Base-by-base conservation (phyloP, 2,888 invertebrate species). In the Serrognathus titanus region DNA sequence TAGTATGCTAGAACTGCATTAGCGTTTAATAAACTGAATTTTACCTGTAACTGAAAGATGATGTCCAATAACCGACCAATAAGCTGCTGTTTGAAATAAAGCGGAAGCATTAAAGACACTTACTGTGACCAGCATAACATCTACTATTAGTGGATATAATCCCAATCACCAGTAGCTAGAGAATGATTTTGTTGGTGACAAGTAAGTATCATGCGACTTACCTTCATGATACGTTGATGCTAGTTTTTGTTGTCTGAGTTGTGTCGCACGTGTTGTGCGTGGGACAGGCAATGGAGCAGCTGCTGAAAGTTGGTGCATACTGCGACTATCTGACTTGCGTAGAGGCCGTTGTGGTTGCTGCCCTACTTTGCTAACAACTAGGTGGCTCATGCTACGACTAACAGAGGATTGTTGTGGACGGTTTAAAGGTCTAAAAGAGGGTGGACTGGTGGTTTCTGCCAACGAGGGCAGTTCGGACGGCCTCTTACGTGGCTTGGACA, bases 371-470 rank as follows among this genome's bases (percentile, higher is more conserved):
- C 79, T 79, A 70, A 78, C 78, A 68, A 81, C 83, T 75, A 87
- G 80, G 77, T 87, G 87, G 77, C 85, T 85, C 87, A 87, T 87
- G 81, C 87, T 87, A 77, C 86, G 85, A 72, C 85, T 86, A 80
- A 67, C 68, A 59, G 77, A 73, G 69, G 75, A 73, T 59, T 70
- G 69, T 58, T 71, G 67, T 61, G 66, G 70, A 59, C 63, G 67
- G 70, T 71, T 71, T 67, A 70, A 69, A 58, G 73, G 70, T 66
- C 71, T 69, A 60, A 72, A 68, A 59, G 71, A 63, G 63, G 66
- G 58, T 57, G 49, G 55, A 43, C 47, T 57, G 53, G 69, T 60
- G 64, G 65, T 66, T 69, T 77, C 77, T 61, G 73, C 68, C 62
- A 77, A 69, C 50, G 77, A 71, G 59, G 76, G 73, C 66, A 78